Percentiles rank a stretch among this genome's conserved stretches.
Conservation (phyloP, 2,888 invertebrate genomes). For the Amblyjoppa fuscipennis region DNA sequence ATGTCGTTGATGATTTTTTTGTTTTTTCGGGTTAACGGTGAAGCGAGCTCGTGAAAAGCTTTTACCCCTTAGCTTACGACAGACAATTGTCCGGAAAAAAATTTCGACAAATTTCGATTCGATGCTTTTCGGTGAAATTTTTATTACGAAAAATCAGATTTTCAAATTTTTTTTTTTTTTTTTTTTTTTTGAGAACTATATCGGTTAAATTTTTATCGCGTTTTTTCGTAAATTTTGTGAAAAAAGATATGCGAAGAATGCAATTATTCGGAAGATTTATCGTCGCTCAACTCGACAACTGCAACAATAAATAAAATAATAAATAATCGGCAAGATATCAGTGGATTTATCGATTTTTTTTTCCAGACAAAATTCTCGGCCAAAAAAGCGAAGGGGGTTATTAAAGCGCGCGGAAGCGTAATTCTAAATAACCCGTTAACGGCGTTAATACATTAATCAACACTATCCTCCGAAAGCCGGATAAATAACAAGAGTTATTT, state of each 20-base stretch:
- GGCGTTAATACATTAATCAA: slow-evolving; percentile 14
- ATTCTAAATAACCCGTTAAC: neutral
- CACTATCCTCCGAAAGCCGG: slow-evolving; percentile 8
- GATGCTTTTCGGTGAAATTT: neutral
- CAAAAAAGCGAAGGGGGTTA: neutral
- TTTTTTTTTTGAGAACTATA: neutral
- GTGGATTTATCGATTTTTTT: too few relatives aligned
- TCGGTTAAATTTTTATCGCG: neutral
- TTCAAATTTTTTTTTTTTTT: too few relatives aligned
- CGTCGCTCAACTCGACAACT: too few relatives aligned
- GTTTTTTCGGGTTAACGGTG: slow-evolving; percentile 2
- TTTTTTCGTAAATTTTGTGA: too few relatives aligned
- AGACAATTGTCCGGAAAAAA: neutral
- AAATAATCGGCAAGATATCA: too few relatives aligned
- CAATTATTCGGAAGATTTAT: too few relatives aligned
- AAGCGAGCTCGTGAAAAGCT: slow-evolving; percentile 20
- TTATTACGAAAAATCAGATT: neutral
- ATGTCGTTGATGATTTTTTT: slow-evolving; percentile 27
- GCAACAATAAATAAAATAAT: too few relatives aligned
- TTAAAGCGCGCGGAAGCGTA: neutral
- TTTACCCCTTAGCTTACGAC: slow-evolving; percentile 20
- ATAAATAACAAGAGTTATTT: slow-evolving; percentile 12
- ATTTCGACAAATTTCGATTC: neutral
- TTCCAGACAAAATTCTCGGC: too few relatives aligned
- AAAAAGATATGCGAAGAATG: too few relatives aligned